phyloP scores from a whole-genome alignment of 2,888 invertebrate genomes.

The Ctena decussata region DNA sequence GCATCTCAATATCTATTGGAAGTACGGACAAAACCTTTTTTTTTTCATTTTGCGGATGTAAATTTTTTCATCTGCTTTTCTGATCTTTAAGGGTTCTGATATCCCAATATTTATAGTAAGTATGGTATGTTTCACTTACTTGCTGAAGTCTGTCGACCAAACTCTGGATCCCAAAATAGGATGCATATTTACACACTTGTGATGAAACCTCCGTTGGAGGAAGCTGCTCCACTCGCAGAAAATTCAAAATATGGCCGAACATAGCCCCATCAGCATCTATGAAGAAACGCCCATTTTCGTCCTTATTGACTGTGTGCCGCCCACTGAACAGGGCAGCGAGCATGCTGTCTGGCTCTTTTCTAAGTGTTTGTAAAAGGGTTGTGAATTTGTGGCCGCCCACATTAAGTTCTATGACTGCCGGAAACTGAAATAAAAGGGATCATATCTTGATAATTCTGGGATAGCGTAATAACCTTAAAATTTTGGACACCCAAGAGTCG shows the following conservation, averaged over 20 bases:
- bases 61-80: too few species aligned
- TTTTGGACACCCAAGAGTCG: too few species aligned
- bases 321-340: background rate
- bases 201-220: background rate
- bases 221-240: background rate
- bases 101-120: too few species aligned
- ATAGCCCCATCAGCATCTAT: background rate
- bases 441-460: too few species aligned
- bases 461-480: too few species aligned
- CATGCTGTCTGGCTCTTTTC: background rate
- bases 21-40: too few species aligned
- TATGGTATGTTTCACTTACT: too few species aligned
- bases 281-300: background rate
- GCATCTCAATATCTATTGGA: too few species aligned
- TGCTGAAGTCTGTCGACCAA: background rate
- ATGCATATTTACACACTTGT: background rate
- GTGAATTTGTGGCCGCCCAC: background rate
- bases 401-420: background rate
- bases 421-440: too few species aligned
- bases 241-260: background rate
- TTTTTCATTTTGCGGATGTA: too few species aligned
- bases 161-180: background rate
- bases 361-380: background rate
- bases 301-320: background rate
- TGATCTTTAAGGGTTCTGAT: too few species aligned